Conservation (phyloP, 2,888 invertebrate genomes). For the Leucoptera coffeella region DNA sequence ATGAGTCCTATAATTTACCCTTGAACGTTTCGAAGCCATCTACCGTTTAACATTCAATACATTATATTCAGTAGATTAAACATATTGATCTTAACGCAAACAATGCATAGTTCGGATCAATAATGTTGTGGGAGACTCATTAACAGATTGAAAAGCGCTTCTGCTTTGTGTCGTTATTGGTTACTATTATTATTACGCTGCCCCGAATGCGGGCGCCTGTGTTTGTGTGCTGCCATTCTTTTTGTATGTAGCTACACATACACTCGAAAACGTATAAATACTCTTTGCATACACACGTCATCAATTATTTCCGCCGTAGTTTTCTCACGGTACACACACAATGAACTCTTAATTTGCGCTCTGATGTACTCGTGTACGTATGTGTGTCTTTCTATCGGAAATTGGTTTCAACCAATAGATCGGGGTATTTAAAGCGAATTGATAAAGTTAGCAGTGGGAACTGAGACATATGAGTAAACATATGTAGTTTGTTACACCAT, state of each 20-base stretch:
- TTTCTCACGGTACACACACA: constrained; percentile 46
- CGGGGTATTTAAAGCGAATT: constrained; percentile 35
- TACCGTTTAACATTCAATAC: too few relatives aligned
- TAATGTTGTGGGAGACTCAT: constrained; percentile 33
- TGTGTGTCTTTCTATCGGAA: constrained; percentile 39
- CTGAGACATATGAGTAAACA: constrained; percentile 29
- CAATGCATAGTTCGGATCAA: constrained; percentile 23
- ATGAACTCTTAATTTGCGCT: constrained; percentile 30
- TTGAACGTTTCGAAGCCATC: too few relatives aligned
- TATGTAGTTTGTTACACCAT: too few relatives aligned
- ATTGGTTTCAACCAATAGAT: constrained; percentile 36
- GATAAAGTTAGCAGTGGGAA: constrained; percentile 39
- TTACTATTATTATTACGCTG: constrained; percentile 30
- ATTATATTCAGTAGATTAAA: too few relatives aligned
- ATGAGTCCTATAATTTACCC: too few relatives aligned
- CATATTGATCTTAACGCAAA: constrained; percentile 21
- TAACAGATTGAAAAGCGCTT: constrained; percentile 38
- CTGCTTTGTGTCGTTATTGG: constrained; percentile 34
- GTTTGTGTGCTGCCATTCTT: constrained; percentile 16
- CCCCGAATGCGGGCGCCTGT: constrained; percentile 25
- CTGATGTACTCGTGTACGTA: constrained; percentile 17
- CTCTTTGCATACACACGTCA: constrained; percentile 19
- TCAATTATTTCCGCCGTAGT: constrained; percentile 31
- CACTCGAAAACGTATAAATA: constrained; percentile 20
- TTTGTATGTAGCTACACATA: constrained; percentile 11